These are phyloP conservation scores for Oreotragus oreotragus DNA, from an alignment of 2,113 vertebrate genomes.

Conservation along the genomic window DNA sequence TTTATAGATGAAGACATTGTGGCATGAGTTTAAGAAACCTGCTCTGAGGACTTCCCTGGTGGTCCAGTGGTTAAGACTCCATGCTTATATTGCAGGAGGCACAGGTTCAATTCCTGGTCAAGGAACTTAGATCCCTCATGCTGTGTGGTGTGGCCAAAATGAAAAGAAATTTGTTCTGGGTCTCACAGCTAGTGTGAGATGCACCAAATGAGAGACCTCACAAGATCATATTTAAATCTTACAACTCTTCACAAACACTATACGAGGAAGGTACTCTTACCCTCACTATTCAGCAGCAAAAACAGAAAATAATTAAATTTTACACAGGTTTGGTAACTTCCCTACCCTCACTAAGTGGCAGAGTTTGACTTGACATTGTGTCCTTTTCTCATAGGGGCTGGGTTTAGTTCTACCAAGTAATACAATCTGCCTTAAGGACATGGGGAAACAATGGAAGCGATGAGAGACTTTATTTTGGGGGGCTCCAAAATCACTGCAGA, in stretches of 20 bases:
- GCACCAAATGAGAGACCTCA: neutral
- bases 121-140: neutral
- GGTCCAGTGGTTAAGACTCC: neutral
- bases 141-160: neutral
- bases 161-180: neutral
- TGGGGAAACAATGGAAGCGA: neutral
- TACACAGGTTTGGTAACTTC: neutral
- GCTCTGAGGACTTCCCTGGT: neutral
- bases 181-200: neutral
- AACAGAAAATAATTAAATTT: neutral
- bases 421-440: neutral
- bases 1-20: neutral
- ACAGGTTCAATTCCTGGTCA: neutral
- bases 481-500: neutral
- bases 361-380: neutral
- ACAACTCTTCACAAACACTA: neutral
- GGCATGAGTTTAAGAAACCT: neutral
- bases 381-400: neutral
- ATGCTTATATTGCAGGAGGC: neutral
- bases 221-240: neutral
- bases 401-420: neutral
- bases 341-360: neutral
- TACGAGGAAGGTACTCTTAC: neutral
- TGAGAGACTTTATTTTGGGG: neutral
- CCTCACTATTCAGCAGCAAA: neutral